Evolutionary conservation across 2,113 vertebrate genomes (phyloP).

Genomic region (Epinephelus cyanopodus): DNA sequence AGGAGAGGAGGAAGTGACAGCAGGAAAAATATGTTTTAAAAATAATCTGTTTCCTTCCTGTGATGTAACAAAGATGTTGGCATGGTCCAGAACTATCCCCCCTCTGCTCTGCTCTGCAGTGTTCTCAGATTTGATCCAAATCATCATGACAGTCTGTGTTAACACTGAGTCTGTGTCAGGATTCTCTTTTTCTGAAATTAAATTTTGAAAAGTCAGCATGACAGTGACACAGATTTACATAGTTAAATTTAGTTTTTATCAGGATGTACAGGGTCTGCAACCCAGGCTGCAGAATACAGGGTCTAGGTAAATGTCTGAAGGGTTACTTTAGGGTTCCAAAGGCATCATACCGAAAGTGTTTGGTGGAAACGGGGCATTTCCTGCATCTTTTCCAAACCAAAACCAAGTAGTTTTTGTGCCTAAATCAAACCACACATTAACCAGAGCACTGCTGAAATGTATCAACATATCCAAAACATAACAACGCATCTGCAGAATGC

Average conservation of each 20-base stretch:
- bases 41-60: background rate
- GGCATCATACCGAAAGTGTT: too few relatives aligned
- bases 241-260: too few relatives aligned
- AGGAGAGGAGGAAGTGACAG: background rate
- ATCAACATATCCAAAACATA: too few relatives aligned
- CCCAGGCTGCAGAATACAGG: too few relatives aligned
- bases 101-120: background rate
- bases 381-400: too few relatives aligned
- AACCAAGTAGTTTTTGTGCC: too few relatives aligned
- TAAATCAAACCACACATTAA: too few relatives aligned
- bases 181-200: background rate
- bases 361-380: too few relatives aligned
- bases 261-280: background rate
- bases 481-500: too few relatives aligned
- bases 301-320: too few relatives aligned
- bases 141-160: background rate
- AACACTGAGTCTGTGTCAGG: background rate
- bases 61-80: background rate
- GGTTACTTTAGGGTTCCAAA: too few relatives aligned
- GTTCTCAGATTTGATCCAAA: background rate
- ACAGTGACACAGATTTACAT: background rate
- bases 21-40: background rate
- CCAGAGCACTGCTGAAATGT: too few relatives aligned
- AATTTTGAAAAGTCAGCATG: background rate
- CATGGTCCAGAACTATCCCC: background rate